phyloP scores from a whole-genome alignment of 1,140 invertebrate species.

The Onthophagus taurus region DNA sequence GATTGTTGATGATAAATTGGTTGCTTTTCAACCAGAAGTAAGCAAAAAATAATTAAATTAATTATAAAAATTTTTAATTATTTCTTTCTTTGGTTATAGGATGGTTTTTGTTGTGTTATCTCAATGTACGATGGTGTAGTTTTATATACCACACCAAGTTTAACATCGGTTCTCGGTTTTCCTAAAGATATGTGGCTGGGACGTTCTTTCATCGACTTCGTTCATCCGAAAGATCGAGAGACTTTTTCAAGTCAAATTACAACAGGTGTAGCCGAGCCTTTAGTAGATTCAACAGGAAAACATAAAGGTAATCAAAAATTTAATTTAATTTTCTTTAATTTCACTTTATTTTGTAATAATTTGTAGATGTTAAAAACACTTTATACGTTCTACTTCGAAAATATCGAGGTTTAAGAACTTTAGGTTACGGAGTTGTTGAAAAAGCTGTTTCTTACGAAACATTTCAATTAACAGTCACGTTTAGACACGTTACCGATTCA shows the following conservation, averaged over 20 bases:
- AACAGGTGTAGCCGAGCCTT: constrained; percentile 41
- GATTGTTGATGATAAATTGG: constrained; percentile 18
- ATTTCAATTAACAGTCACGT: constrained; percentile 61
- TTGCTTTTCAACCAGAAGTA: constrained; percentile 17
- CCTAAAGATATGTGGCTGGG: constrained; percentile 79
- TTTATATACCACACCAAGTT: constrained; percentile 60
- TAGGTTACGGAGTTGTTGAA: constrained; percentile 52
- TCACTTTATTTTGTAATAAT: constrained; percentile 8
- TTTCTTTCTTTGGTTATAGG: constrained; percentile 40
- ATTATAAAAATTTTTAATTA: background rate
- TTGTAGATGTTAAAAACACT: constrained; percentile 33
- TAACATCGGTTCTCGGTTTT: constrained; percentile 64
- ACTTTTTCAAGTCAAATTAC: constrained; percentile 47
- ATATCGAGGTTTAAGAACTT: constrained; percentile 42
- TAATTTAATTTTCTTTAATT: constrained; percentile 5
- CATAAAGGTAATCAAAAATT: constrained; percentile 23
- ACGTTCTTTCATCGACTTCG: constrained; percentile 74
- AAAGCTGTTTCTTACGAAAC: constrained; percentile 55
- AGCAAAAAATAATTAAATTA: background rate
- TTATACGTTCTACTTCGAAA: constrained; percentile 44
- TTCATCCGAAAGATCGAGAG: constrained; percentile 64
- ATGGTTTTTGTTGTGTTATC: constrained; percentile 67
- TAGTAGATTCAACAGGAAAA: constrained; percentile 39
- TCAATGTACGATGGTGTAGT: constrained; percentile 75
- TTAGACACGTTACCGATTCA: constrained; percentile 49